These are phyloP conservation scores for Pituophis catenifer DNA, from an alignment of 2,113 vertebrate genomes.

Conservation along the genomic window DNA sequence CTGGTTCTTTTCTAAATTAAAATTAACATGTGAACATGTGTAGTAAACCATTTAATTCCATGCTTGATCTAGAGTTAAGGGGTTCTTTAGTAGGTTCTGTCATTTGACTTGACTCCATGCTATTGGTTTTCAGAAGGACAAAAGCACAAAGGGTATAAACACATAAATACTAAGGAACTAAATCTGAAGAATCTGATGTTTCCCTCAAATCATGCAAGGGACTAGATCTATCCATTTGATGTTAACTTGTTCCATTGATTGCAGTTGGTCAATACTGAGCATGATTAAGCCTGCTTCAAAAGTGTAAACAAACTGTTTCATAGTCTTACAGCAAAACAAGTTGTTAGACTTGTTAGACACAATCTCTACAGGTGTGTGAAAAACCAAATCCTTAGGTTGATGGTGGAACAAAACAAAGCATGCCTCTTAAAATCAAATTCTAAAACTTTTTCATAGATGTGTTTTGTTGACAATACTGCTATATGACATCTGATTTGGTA, in stretches of 20 bases:
- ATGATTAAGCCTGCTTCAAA: not conserved
- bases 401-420: not conserved
- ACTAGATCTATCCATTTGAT: not conserved
- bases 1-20: not conserved
- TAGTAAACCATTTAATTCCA: not conserved
- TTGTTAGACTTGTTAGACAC: not conserved
- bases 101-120: not conserved
- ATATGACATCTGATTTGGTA: not conserved
- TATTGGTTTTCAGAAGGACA: not conserved
- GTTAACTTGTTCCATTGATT: not conserved
- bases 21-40: not conserved
- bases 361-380: not conserved
- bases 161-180: not conserved
- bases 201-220: not conserved
- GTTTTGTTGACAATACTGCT: not conserved
- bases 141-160: not conserved
- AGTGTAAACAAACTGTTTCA: not conserved
- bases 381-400: not conserved
- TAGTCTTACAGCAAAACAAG: not conserved
- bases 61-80: not conserved
- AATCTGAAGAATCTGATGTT: not conserved
- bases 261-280: not conserved
- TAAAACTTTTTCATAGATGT: not conserved
- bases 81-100: not conserved
- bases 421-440: not conserved